These are phyloP conservation scores for Vanacampus margaritifer DNA, from an alignment of 2,113 vertebrate genomes.

Conservation along the genomic window DNA sequence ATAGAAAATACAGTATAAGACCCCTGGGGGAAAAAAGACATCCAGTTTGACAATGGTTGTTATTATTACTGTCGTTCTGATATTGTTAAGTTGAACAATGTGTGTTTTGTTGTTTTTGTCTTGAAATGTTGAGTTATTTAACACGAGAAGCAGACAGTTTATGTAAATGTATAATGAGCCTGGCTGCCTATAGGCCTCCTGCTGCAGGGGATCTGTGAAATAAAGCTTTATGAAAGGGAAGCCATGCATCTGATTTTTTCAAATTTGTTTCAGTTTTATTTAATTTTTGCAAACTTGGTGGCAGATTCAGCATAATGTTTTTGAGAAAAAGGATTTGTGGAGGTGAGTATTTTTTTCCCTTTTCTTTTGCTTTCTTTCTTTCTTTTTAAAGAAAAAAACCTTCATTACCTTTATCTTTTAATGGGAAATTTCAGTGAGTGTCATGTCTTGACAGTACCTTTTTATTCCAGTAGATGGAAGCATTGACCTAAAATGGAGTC, in stretches of 20 bases:
- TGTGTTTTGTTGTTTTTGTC: conserved; percentile 63
- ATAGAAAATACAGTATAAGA: conserved; percentile 65
- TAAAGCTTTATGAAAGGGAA: conserved; percentile 76
- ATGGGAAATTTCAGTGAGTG: no score
- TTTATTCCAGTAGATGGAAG: no score
- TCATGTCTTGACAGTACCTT: no score
- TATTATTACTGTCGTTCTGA: conserved; percentile 61
- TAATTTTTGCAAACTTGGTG: not conserved
- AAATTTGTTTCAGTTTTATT: no score
- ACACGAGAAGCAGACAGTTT: conserved; percentile 77
- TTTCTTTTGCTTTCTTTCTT: no score
- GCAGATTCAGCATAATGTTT: not conserved
- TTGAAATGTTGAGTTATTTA: conserved; percentile 88
- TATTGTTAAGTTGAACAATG: conserved; percentile 70
- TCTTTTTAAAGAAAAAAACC: no score
- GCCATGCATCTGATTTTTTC: not conserved
- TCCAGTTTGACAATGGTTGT: conserved; percentile 65
- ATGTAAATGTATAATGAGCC: conserved; percentile 89
- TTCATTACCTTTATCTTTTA: no score
- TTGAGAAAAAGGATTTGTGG: not conserved
- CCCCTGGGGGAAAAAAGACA: conserved; percentile 33
- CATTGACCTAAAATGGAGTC: no score
- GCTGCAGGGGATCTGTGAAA: conserved; percentile 68
- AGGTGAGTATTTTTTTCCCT: not conserved
- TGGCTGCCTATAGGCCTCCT: conserved; percentile 57